Evolutionary conservation across 2,888 invertebrate genomes (phyloP).

Genomic region (Chloroclystis v-ata): DNA sequence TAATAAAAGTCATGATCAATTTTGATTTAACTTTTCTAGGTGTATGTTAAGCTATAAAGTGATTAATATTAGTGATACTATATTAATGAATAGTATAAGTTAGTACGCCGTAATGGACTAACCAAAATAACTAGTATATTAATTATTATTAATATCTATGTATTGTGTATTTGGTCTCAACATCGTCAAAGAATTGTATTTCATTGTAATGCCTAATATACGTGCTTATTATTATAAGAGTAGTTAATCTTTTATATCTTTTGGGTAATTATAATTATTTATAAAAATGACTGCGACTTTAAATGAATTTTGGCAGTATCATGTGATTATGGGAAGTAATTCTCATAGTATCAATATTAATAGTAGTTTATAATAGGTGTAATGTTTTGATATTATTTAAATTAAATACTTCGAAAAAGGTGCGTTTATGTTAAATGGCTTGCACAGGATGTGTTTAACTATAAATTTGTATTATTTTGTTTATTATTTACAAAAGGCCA

Average conservation of each 20-base stretch:
- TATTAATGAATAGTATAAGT: slow-evolving; percentile 42
- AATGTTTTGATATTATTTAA: slow-evolving; percentile 20
- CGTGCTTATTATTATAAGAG: slow-evolving; percentile 24
- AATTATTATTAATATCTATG: slow-evolving; percentile 39
- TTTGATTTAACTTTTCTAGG: not conserved
- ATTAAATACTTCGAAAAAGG: slow-evolving; percentile 10
- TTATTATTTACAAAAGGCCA: not conserved
- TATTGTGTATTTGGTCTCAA: slow-evolving; percentile 65
- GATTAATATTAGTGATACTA: slow-evolving; percentile 54
- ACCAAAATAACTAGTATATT: slow-evolving; percentile 63
- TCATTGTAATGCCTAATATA: slow-evolving; percentile 23
- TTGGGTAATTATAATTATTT: slow-evolving; percentile 17
- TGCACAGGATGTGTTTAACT: slow-evolving; percentile 8
- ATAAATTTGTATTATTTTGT: slow-evolving; percentile 1
- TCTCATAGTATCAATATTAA: slow-evolving; percentile 11
- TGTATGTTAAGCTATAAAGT: slow-evolving; percentile 35
- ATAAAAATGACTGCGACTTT: slow-evolving; percentile 21
- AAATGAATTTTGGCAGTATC: slow-evolving; percentile 20
- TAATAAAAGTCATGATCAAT: not conserved
- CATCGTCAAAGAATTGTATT: slow-evolving; percentile 63
- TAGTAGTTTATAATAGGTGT: slow-evolving; percentile 12
- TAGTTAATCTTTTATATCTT: slow-evolving; percentile 22
- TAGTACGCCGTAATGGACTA: slow-evolving; percentile 58
- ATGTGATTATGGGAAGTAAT: slow-evolving; percentile 16
- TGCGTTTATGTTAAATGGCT: slow-evolving; percentile 13